A percentile compares a stretch with the other conserved stretches of the same genome.
phyloP scores from a whole-genome alignment of 2,113 vertebrate species.

The Phocoena phocoena region DNA sequence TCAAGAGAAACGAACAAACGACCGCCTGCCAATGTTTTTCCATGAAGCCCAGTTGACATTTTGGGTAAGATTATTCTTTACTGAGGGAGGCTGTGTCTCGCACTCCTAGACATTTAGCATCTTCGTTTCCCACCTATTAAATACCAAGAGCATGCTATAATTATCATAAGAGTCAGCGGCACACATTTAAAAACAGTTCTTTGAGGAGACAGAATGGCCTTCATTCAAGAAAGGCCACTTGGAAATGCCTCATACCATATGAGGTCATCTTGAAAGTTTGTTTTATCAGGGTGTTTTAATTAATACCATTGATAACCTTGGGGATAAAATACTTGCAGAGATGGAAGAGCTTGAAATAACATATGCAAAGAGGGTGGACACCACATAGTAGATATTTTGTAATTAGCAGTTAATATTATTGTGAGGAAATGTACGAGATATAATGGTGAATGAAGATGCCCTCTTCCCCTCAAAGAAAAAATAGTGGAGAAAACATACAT shows the following conservation, averaged over 20 bases:
- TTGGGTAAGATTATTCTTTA: neutral
- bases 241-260: neutral
- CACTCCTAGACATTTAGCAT: neutral
- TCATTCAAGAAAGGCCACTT: neutral
- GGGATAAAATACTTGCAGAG: neutral
- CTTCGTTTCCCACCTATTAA: neutral
- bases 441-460: neutral
- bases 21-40: neutral
- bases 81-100: neutral
- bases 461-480: neutral
- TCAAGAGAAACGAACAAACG: neutral
- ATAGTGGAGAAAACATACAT: neutral
- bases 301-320: neutral
- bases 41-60: neutral
- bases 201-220: neutral
- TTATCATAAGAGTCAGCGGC: neutral
- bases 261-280: neutral
- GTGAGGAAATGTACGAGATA: neutral
- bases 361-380: neutral
- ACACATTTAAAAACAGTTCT: neutral
- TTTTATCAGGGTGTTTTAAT: neutral
- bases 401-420: neutral
- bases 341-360: neutral
- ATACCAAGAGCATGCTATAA: neutral
- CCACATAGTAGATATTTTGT: neutral